phyloP scores from a whole-genome alignment of 2,888 invertebrate genomes.

The Netelia inedita region DNA sequence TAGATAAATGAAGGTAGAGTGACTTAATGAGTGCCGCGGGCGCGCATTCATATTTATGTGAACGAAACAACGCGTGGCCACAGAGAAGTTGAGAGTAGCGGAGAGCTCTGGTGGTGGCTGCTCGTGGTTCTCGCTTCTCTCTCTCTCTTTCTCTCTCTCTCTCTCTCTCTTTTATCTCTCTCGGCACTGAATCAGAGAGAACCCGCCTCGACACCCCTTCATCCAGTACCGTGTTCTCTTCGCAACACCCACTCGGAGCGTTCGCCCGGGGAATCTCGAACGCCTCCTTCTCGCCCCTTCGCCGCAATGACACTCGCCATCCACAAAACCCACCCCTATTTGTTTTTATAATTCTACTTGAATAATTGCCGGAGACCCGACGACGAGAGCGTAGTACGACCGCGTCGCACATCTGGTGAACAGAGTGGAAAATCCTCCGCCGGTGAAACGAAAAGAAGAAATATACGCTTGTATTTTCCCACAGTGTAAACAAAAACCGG shows the following conservation, averaged over 20 bases:
- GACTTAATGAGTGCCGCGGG: conserved; percentile 82
- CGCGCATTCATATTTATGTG: conserved; percentile 81
- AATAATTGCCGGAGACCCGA: conserved; percentile 76
- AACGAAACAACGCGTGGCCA: conserved; percentile 74
- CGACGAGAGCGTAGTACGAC: conserved; percentile 33
- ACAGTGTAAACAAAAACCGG: not conserved
- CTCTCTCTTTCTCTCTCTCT: conserved; percentile 13
- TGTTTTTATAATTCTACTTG: conserved; percentile 82
- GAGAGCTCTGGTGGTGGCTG: conserved; percentile 59
- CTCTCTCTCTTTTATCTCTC: conserved; percentile 24
- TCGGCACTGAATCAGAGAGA: conserved; percentile 67
- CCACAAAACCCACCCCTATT: conserved; percentile 76
- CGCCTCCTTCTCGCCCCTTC: not conserved
- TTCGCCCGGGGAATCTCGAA: conserved; percentile 54
- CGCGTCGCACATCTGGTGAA: conserved; percentile 35
- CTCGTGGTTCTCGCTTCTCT: conserved; percentile 43
- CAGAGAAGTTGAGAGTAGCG: conserved; percentile 49
- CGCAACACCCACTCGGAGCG: conserved; percentile 59
- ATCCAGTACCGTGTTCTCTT: conserved; percentile 48
- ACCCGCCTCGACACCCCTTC: conserved; percentile 65
- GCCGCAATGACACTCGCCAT: conserved; percentile 53
- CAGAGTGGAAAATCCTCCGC: conserved; percentile 31
- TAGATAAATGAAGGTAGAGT: conserved; percentile 81
- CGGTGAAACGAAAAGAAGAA: not conserved
- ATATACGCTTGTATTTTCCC: not conserved